Evolutionary conservation across 1,140 invertebrate genomes (phyloP).

Genomic region (Orchestia grillus): DNA sequence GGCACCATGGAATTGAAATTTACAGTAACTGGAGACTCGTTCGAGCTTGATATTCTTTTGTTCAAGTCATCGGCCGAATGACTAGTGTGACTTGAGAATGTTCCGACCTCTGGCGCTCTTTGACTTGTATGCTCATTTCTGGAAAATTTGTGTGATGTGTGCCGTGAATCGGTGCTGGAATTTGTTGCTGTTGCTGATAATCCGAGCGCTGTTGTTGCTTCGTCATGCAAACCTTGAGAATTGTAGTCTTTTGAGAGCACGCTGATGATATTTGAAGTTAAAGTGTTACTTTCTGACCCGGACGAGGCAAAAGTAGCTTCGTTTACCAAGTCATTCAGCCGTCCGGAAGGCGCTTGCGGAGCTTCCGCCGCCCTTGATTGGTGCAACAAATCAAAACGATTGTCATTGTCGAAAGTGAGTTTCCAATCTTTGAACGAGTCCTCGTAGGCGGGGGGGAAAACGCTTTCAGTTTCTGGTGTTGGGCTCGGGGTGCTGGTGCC

Average conservation of each 20-base stretch:
- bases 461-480: background rate
- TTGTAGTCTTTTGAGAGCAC: background rate
- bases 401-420: background rate
- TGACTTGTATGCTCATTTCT: background rate
- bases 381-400: slow-evolving; percentile 1
- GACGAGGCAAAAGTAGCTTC: background rate
- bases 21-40: background rate
- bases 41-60: background rate
- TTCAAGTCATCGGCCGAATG: background rate
- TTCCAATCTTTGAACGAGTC: slow-evolving; percentile 46
- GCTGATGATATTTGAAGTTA: background rate
- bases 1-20: background rate
- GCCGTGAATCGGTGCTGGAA: background rate
- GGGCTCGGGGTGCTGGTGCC: background rate
- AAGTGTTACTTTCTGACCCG: background rate
- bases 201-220: background rate
- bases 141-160: background rate
- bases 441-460: slow-evolving; percentile 20
- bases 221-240: background rate
- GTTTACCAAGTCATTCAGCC: background rate
- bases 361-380: background rate
- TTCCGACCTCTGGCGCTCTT: background rate
- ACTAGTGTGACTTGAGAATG: background rate
- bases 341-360: background rate
- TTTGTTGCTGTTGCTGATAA: background rate